Evolutionary conservation across 2,797 vertebrate genomes (phyloP).

Genomic region (Meriones psammophilus): DNA sequence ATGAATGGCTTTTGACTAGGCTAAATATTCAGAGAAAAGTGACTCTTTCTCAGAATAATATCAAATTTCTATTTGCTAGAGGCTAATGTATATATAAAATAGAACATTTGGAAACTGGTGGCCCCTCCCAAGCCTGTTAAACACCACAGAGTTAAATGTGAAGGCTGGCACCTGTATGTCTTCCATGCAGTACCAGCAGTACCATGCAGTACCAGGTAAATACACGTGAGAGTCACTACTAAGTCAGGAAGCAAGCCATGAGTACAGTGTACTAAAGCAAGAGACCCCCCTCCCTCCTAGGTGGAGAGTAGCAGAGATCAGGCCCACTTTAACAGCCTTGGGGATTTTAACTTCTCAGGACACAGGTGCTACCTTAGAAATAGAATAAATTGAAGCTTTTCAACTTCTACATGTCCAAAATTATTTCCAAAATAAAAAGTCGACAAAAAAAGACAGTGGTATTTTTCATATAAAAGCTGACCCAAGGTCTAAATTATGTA

Average conservation of each 20-base stretch:
- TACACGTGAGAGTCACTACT: neutral
- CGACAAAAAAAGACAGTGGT: neutral
- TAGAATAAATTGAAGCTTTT: conserved; percentile 20
- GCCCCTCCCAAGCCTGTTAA: neutral
- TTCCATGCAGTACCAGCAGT: neutral
- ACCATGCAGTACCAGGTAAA: neutral
- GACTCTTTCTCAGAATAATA: conserved; percentile 36
- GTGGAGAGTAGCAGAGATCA: neutral
- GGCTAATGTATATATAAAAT: neutral
- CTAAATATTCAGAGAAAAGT: conserved; percentile 25
- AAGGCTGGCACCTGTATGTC: conserved; percentile 17
- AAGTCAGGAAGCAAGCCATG: neutral
- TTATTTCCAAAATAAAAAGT: conserved; percentile 62
- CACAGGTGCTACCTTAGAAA: neutral
- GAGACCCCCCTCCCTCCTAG: neutral
- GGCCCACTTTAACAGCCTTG: neutral
- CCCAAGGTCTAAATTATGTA: neutral
- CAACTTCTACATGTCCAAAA: conserved; percentile 48
- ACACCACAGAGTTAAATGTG: neutral
- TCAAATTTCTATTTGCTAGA: conserved; percentile 42
- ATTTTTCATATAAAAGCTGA: conserved; percentile 24
- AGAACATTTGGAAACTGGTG: conserved; percentile 43
- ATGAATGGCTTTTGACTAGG: neutral
- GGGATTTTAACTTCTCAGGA: conserved; percentile 39
- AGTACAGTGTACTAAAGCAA: neutral